These are phyloP conservation scores for Parasteatoda tepidariorum DNA, from an alignment of 1,140 invertebrate genomes.

Conservation along the genomic window DNA sequence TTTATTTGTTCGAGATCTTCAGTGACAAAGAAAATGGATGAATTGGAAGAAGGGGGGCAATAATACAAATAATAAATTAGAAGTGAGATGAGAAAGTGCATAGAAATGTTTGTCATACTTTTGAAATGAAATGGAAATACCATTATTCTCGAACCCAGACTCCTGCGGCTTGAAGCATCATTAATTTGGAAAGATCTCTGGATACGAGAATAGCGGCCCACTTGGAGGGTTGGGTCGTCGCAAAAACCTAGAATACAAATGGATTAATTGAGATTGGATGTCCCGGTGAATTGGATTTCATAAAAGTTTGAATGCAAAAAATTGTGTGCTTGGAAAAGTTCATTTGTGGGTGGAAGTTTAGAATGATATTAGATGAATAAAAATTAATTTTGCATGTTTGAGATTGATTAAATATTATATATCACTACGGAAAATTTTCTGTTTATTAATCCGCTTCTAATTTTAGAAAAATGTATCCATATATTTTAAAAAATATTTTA, in stretches of 20 bases:
- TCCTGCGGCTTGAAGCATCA: not conserved
- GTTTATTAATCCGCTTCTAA: no score
- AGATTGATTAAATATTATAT: no score
- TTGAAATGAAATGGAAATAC: slow-evolving; percentile 53
- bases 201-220: not conserved
- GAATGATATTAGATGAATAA: no score
- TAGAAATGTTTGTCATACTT: slow-evolving; percentile 52
- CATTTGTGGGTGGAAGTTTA: no score
- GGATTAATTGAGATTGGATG: not conserved
- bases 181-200: slow-evolving; percentile 36
- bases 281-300: no score
- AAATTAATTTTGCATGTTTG: no score
- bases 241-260: not conserved
- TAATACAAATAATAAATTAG: slow-evolving; percentile 39
- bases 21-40: slow-evolving; percentile 15
- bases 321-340: no score
- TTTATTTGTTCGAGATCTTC: slow-evolving; percentile 29
- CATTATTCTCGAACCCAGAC: slow-evolving; percentile 24
- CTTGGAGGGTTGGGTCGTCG: not conserved
- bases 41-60: not conserved
- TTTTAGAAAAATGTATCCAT: no score
- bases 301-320: no score
- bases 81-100: not conserved
- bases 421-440: no score
- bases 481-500: no score